phyloP scores from a whole-genome alignment of 2,113 vertebrate species.

The Anarhynchus alexandrinus region DNA sequence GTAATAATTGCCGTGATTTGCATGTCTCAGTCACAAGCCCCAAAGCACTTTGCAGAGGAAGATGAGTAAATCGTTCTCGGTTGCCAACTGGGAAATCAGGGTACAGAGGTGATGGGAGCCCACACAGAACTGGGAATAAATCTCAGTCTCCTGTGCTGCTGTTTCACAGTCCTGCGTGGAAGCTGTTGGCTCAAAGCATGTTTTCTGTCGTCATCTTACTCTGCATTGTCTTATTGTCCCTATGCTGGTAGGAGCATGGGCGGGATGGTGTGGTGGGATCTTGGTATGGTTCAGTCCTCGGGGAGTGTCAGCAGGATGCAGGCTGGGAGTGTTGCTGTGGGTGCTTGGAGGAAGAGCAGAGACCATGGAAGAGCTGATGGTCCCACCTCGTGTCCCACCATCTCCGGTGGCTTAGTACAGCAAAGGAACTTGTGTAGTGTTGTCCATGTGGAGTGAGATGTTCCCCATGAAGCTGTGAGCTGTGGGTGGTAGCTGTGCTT shows the following conservation, averaged over 20 bases:
- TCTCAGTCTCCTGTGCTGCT: background rate
- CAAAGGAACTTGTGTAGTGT: background rate
- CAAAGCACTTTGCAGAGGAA: background rate
- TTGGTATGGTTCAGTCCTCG: background rate
- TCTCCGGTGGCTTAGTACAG: background rate
- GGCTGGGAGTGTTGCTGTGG: background rate
- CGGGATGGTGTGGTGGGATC: background rate
- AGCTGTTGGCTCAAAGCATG: background rate
- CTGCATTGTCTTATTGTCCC: background rate
- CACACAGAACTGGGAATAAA: background rate
- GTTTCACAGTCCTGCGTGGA: background rate
- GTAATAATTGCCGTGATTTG: background rate
- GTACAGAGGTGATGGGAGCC: background rate
- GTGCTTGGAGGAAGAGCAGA: background rate
- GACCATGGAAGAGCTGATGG: background rate
- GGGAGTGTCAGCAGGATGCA: accelerated
- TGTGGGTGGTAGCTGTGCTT: background rate
- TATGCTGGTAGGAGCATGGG: accelerated
- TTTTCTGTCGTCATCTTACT: accelerated
- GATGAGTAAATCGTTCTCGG: background rate
- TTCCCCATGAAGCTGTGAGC: background rate
- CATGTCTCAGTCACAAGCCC: conserved; percentile 14
- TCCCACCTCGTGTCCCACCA: background rate
- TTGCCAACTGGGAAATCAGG: background rate
- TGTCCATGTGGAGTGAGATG: background rate